phyloP scores from a whole-genome alignment of 2,888 invertebrate species.

The Diploptera punctata region DNA sequence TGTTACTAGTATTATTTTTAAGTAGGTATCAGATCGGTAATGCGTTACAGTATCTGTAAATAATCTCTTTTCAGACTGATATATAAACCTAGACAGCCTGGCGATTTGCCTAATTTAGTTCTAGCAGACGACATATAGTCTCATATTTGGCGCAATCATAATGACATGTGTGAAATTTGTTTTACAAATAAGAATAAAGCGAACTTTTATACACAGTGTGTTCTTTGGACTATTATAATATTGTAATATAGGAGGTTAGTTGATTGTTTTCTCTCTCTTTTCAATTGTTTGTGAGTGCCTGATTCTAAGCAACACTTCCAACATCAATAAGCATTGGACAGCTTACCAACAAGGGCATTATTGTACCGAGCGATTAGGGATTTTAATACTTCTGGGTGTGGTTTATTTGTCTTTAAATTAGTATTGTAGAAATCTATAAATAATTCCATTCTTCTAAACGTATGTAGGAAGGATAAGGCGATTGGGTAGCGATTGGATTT shows the following conservation, averaged over 20 bases:
- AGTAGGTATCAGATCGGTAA: background rate
- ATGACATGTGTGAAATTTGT: background rate
- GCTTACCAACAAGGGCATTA: conserved; percentile 26
- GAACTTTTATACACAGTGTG: too few relatives aligned
- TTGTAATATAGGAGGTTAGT: too few relatives aligned
- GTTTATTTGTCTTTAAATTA: conserved; percentile 10
- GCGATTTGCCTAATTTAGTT: conserved; percentile 17
- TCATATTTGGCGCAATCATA: background rate
- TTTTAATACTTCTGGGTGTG: conserved; percentile 30
- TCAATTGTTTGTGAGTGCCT: conserved; percentile 1
- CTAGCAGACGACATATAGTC: conserved; percentile 23
- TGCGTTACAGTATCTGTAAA: background rate
- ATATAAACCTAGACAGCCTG: conserved; percentile 19
- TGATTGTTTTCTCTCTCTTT: too few relatives aligned
- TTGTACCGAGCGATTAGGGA: conserved; percentile 27
- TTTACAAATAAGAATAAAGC: too few relatives aligned
- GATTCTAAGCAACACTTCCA: conserved; percentile 17
- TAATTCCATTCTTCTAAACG: too few relatives aligned
- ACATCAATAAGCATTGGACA: conserved; percentile 23
- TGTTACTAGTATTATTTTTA: background rate
- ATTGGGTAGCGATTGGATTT: too few relatives aligned
- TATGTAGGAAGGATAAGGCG: too few relatives aligned
- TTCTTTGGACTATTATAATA: too few relatives aligned
- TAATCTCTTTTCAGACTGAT: background rate
- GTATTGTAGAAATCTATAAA: too few relatives aligned